Evolutionary conservation across 2,888 invertebrate species (phyloP).

Genomic region (Meloe dianella): DNA sequence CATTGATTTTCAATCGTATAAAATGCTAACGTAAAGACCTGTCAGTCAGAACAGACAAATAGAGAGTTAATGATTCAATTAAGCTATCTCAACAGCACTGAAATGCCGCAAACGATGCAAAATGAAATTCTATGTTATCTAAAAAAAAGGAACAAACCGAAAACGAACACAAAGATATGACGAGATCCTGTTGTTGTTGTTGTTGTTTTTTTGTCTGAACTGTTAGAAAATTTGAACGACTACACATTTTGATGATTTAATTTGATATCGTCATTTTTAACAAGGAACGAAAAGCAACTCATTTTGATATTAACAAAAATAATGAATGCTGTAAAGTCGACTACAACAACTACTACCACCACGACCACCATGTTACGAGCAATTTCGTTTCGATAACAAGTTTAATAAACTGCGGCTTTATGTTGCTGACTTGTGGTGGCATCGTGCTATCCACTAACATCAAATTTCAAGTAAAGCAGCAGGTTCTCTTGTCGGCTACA

Average conservation of each 20-base stretch:
- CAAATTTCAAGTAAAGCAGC: conserved; percentile 25
- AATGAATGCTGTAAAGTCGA: conserved; percentile 17
- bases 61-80: conserved; percentile 7
- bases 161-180: neutral
- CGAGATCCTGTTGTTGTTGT: too few relatives aligned
- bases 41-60: neutral
- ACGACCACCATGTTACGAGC: conserved; percentile 33
- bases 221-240: neutral
- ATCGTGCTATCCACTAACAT: conserved; percentile 20
- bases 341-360: too few relatives aligned
- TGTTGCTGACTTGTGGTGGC: conserved; percentile 23
- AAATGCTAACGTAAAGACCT: conserved; percentile 10
- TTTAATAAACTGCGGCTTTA: conserved; percentile 39
- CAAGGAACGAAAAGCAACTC: neutral
- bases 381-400: conserved; percentile 38
- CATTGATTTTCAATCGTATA: conserved; percentile 17
- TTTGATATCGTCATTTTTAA: conserved; percentile 4
- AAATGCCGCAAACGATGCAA: neutral
- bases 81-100: neutral
- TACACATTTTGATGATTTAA: neutral
- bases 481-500: neutral
- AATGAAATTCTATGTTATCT: neutral
- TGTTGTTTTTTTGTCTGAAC: too few relatives aligned
- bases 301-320: conserved; percentile 7
- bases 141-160: neutral